phyloP scores from a whole-genome alignment of 2,113 vertebrate species.

The Thermophis baileyi region DNA sequence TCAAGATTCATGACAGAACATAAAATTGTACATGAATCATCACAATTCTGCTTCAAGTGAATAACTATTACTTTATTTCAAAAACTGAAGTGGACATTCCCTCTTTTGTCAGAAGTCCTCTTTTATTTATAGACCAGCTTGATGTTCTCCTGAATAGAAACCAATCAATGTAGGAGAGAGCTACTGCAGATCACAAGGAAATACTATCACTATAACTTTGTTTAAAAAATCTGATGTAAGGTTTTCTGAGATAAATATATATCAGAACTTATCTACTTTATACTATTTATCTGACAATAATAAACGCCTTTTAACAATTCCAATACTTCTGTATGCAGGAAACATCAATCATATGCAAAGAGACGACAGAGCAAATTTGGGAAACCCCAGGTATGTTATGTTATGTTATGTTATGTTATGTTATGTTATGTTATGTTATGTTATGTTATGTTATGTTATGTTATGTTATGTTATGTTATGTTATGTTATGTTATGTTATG shows the following conservation, averaged over 20 bases:
- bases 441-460: too few species aligned
- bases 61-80: neutral
- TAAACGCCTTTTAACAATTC: neutral
- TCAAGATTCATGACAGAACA: neutral
- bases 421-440: too few species aligned
- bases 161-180: neutral
- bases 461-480: too few species aligned
- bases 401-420: too few species aligned
- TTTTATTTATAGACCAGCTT: neutral
- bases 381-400: too few species aligned
- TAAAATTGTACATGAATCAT: neutral
- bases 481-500: too few species aligned
- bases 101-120: neutral
- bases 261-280: neutral
- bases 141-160: neutral
- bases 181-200: neutral
- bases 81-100: neutral
- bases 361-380: neutral
- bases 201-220: neutral
- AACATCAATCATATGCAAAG: neutral
- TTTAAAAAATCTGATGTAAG: neutral
- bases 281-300: neutral
- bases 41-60: neutral
- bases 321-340: neutral
- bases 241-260: neutral